Conservation (phyloP, 2,888 invertebrate species). For the Pristionchus mayeri region DNA sequence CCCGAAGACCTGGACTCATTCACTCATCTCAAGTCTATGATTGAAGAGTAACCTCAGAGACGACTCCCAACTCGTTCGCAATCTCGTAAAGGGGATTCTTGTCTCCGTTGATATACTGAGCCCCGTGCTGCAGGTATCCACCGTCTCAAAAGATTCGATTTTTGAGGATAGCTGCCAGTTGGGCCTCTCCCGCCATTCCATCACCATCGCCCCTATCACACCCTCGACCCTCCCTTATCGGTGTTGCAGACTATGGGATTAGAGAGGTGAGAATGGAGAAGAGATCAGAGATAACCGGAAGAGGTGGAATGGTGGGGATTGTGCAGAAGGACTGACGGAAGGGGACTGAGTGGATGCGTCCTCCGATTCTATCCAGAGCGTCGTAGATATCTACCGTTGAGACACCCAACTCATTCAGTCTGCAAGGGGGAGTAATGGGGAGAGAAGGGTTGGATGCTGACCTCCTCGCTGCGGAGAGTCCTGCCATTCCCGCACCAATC, state of each 20-base stretch:
- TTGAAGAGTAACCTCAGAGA: background rate
- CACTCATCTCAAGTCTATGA: background rate
- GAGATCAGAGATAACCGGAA: too few species aligned
- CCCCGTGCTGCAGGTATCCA: conserved; percentile 73
- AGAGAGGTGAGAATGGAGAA: too few species aligned
- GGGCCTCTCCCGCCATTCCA: background rate
- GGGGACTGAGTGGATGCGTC: conserved; percentile 66
- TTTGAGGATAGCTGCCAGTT: background rate
- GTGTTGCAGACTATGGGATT: background rate
- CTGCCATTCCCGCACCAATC: conserved; percentile 40
- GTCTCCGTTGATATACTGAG: conserved; percentile 66
- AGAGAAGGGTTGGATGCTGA: background rate
- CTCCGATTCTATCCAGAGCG: conserved; percentile 64
- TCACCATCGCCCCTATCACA: background rate
- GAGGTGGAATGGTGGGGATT: too few species aligned
- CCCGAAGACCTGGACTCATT: background rate
- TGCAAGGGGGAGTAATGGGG: background rate
- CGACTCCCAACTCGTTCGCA: conserved; percentile 59
- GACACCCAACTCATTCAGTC: conserved; percentile 64
- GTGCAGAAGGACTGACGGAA: conserved; percentile 62
- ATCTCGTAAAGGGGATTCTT: conserved; percentile 70
- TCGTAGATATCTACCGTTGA: conserved; percentile 64
- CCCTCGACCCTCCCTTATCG: background rate
- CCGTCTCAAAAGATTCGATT: background rate
- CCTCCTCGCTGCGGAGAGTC: conserved; percentile 4